Evolutionary conservation across 1,140 invertebrate genomes (phyloP), one percentile per base, ranked within the genome.

Genomic region (Bombyx mandarina): DNA sequence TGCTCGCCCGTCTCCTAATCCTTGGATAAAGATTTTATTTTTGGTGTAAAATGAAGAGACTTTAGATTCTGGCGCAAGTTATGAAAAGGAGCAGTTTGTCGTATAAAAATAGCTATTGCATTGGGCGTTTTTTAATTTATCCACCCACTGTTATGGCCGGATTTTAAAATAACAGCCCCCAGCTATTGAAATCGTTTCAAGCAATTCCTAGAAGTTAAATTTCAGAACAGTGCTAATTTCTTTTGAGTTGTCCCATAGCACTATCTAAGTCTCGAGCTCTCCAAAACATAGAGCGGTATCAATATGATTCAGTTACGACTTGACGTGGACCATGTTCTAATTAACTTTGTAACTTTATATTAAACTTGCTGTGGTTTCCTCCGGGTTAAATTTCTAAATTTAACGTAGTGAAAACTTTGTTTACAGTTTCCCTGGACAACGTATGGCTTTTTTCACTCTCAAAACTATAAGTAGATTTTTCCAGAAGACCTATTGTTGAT

Each of bases 11-110:
- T 43, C 62, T 56, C 60, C 66, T 77, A 73, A 75, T 71, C 67
- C 66, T 47, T 48, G 74, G 72, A 75, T 77, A 74, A 77, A 77
- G 72, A 77, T 75, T 77, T 77, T 77, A 77, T 75, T 77, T 77
- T 75, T 69, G 71, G 62, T 77, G 67, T 69, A 69, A 77, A 77
- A 74, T 75, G 74, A 71, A 74, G 69, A 73, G 74, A 77, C 69
- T 35, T 35, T 35, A 3, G 26, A 35, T 2, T 35, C 26, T 35
- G 26, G 26, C 4, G 26, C 26, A 35, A 35, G 26, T 35, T 35
- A 35, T 35, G 26, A 35, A 5, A 35, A 35, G 26, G 26, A 35
- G 26, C 26, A 35, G 4, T 35, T 35, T 35, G 26, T 35, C 26
- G 2, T 5, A 35, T 5, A 35, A 35, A 35, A 5, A 35, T 18